Percentiles rank a stretch among this genome's conserved stretches.
Evolutionary conservation across 2,113 vertebrate genomes (phyloP).

Genomic region (Sinocyclocheilus anophthalmus): DNA sequence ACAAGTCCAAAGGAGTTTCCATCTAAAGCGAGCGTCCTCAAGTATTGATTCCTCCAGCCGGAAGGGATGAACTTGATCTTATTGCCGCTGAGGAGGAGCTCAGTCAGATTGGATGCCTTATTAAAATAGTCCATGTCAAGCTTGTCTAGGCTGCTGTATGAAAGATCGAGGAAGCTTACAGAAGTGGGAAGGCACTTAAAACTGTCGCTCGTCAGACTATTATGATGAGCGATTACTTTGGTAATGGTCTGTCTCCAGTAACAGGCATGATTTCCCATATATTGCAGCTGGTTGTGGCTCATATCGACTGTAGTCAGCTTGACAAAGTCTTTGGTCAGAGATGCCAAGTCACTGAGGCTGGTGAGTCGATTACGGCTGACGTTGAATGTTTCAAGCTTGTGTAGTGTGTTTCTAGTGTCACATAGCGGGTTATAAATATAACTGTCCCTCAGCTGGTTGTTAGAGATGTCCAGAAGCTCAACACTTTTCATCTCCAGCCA

Average conservation of each 20-base stretch:
- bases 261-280: conserved; percentile 62
- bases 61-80: conserved; percentile 85
- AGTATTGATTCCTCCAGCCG: conserved; percentile 70
- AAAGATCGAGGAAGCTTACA: conserved; percentile 78
- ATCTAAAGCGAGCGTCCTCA: conserved; percentile 74
- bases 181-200: conserved; percentile 79
- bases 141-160: conserved; percentile 78
- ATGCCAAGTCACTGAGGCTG: conserved; percentile 70
- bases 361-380: conserved; percentile 72
- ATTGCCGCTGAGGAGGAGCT: conserved; percentile 80
- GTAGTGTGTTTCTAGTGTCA: conserved; percentile 66
- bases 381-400: conserved; percentile 69
- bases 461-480: conserved; percentile 71
- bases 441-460: conserved; percentile 70
- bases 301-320: conserved; percentile 73
- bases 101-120: conserved; percentile 65
- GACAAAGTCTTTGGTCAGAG: conserved; percentile 70
- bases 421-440: conserved; percentile 78
- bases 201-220: conserved; percentile 62
- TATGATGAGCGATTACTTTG: conserved; percentile 73
- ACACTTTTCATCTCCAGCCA: conserved; percentile 76
- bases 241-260: conserved; percentile 74
- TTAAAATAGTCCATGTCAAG: conserved; percentile 77
- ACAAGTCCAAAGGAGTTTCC: conserved; percentile 85
- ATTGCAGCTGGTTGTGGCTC: conserved; percentile 75